phyloP scores from a whole-genome alignment of 64 coral and sea anemone genomes.

The Catalaphyllia jardinei region DNA sequence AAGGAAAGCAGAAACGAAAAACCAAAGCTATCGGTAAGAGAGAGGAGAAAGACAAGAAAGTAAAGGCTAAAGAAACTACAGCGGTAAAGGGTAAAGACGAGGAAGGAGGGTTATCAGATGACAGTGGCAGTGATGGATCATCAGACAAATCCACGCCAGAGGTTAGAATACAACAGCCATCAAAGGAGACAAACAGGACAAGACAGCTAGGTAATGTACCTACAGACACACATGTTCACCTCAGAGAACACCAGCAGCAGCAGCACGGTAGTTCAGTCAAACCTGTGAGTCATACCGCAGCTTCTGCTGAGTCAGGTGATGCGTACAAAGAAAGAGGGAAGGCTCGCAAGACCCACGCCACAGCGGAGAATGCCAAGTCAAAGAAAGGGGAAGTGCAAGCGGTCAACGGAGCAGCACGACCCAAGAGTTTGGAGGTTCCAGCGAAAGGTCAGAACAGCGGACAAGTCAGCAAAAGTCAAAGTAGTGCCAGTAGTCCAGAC shows the following conservation, averaged over 20 bases:
- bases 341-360: conserved; percentile 9
- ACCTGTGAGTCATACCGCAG: neutral
- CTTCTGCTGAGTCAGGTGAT: neutral
- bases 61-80: conserved; percentile 42
- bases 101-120: conserved; percentile 64
- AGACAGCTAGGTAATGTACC: conserved; percentile 46
- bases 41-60: conserved; percentile 65
- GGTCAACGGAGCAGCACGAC: neutral
- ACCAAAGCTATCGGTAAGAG: conserved; percentile 61
- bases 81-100: conserved; percentile 32
- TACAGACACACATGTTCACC: conserved; percentile 1
- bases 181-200: conserved; percentile 63
- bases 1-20: conserved; percentile 81
- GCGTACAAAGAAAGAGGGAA: conserved; percentile 17
- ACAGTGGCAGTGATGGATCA: conserved; percentile 74
- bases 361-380: neutral
- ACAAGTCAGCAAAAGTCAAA: conserved; percentile 13
- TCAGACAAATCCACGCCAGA: conserved; percentile 68
- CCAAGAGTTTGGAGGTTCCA: conserved; percentile 36
- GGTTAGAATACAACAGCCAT: conserved; percentile 49
- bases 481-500: conserved; percentile 19
- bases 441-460: conserved; percentile 4
- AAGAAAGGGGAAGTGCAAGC: conserved; percentile 59
- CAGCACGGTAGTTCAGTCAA: neutral
- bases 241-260: neutral